Conservation (phyloP, 2,888 invertebrate genomes). For the Artemia sinica region DNA sequence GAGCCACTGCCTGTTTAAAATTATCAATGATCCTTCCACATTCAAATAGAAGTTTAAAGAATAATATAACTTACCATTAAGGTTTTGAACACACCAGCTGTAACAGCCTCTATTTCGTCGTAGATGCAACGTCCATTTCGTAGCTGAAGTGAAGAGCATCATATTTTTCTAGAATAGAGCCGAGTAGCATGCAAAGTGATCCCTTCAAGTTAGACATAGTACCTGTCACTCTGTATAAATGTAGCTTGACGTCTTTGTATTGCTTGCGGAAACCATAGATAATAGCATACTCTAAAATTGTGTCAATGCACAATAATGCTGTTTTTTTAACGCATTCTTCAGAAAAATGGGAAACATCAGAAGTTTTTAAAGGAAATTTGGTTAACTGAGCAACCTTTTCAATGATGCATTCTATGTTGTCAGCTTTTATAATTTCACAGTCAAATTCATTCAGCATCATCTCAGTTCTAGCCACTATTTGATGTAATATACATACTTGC, state of each 20-base stretch:
- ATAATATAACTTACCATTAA: too few relatives aligned
- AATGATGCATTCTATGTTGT: too few relatives aligned
- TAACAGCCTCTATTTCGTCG: too few relatives aligned
- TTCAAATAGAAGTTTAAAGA: too few relatives aligned
- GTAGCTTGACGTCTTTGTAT: neutral
- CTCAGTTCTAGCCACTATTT: neutral
- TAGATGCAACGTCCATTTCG: neutral
- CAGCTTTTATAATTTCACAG: neutral
- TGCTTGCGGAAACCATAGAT: neutral
- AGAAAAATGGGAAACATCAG: too few relatives aligned
- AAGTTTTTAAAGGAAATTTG: too few relatives aligned
- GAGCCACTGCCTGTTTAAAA: too few relatives aligned
- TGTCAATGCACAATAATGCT: neutral
- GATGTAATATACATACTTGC: neutral
- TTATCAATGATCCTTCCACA: too few relatives aligned
- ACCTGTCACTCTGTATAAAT: neutral
- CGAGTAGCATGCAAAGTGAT: neutral
- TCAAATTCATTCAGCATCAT: neutral
- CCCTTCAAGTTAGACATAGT: neutral
- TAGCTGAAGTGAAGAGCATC: neutral
- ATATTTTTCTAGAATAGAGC: neutral
- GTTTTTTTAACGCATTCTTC: neutral
- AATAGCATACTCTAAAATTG: conserved; percentile 3
- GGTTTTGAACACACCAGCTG: too few relatives aligned
- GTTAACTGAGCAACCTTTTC: too few relatives aligned